phyloP scores from a whole-genome alignment of 2,888 invertebrate species.

The Lingula anatina region DNA sequence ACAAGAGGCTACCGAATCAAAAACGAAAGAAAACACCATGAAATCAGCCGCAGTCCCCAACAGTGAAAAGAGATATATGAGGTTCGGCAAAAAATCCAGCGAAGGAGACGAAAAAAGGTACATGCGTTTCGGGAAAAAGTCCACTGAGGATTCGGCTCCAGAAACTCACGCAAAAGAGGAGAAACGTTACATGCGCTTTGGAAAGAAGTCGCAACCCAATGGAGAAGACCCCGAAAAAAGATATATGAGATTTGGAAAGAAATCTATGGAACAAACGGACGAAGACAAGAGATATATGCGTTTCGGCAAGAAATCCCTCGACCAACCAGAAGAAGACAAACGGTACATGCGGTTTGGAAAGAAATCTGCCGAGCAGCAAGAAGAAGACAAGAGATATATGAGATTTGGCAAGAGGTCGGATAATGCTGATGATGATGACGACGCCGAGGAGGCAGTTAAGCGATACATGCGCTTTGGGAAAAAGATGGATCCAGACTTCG shows the following conservation, averaged over 20 bases:
- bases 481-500: slow-evolving; percentile 1
- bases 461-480: slow-evolving; percentile 5
- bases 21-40: too few species aligned
- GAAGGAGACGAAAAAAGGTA: slow-evolving; percentile 26
- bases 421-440: slow-evolving; percentile 4
- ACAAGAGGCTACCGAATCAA: too few species aligned
- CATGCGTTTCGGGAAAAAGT: slow-evolving; percentile 29
- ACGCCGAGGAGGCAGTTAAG: slow-evolving; percentile 1
- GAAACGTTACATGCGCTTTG: slow-evolving; percentile 32
- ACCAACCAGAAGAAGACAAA: slow-evolving; percentile 6
- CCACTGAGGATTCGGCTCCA: slow-evolving; percentile 5
- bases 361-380: background rate
- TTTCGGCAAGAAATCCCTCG: too few species aligned
- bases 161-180: slow-evolving; percentile 19
- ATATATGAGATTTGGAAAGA: slow-evolving; percentile 33
- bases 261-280: slow-evolving; percentile 13
- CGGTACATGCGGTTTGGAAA: slow-evolving; percentile 8
- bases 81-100: slow-evolving; percentile 20
- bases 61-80: slow-evolving; percentile 30
- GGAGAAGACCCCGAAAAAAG: slow-evolving; percentile 20
- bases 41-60: too few species aligned
- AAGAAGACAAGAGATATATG: slow-evolving; percentile 15
- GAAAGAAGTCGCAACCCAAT: slow-evolving; percentile 14
- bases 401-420: slow-evolving; percentile 9
- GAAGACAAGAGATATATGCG: slow-evolving; percentile 33